These are phyloP conservation scores for Nezara viridula DNA, from an alignment of 2,888 invertebrate genomes.

Conservation along the genomic window DNA sequence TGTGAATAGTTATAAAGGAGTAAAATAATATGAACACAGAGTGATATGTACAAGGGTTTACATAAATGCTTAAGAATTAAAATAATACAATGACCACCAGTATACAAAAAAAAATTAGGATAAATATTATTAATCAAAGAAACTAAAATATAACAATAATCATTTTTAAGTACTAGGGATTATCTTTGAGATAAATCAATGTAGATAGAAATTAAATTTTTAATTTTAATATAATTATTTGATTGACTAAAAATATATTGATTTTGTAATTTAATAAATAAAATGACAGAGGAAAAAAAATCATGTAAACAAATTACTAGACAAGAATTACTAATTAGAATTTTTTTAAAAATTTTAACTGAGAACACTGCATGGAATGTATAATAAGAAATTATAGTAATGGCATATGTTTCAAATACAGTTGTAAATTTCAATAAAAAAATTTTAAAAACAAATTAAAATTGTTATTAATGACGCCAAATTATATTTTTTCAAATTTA, in stretches of 20 bases:
- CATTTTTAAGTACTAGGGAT: not conserved
- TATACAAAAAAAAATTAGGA: not conserved
- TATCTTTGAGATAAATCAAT: not conserved
- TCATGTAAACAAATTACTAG: not conserved
- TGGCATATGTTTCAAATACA: too few relatives aligned
- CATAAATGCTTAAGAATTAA: not conserved
- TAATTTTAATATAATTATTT: not conserved
- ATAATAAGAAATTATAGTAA: too few relatives aligned
- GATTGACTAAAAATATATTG: not conserved
- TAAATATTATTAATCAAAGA: not conserved
- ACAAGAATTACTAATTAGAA: not conserved
- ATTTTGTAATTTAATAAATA: not conserved
- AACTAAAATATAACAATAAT: not conserved
- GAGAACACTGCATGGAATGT: not conserved
- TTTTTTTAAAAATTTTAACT: not conserved
- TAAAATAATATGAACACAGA: slow-evolving; percentile 4
- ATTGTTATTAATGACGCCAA: too few relatives aligned
- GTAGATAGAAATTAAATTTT: not conserved
- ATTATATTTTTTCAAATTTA: not conserved
- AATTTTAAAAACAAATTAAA: too few relatives aligned
- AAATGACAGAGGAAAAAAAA: not conserved
- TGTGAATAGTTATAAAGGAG: not conserved
- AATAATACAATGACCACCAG: slow-evolving; percentile 23
- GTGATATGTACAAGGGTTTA: slow-evolving; percentile 19
- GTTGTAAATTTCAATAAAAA: too few relatives aligned